Evolutionary conservation across 2,113 vertebrate genomes (phyloP).

Genomic region (Romanogobio albipinnatus): DNA sequence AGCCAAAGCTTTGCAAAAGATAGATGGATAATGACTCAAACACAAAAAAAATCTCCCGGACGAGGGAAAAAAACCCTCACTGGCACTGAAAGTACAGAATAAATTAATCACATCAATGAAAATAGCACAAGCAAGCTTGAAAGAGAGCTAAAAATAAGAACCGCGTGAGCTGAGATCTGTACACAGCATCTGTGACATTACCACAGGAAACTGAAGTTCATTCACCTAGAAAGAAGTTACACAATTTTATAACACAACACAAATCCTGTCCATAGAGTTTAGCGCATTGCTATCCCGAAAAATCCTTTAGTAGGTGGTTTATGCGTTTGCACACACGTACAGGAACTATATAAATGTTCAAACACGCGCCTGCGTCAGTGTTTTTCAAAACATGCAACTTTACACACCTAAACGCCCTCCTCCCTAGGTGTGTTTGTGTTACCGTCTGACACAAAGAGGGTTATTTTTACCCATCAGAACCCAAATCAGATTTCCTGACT

Average conservation of each 20-base stretch:
- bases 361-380: not conserved
- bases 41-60: not conserved
- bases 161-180: not conserved
- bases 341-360: not conserved
- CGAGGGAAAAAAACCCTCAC: not conserved
- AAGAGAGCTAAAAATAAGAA: conserved; percentile 24
- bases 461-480: conserved; percentile 42
- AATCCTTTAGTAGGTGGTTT: not conserved
- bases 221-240: not conserved
- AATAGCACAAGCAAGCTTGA: conserved; percentile 4
- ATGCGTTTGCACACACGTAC: not conserved
- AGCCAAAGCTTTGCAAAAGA: not conserved
- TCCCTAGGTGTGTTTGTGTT: not conserved
- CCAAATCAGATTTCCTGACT: conserved; percentile 44
- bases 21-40: not conserved
- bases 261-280: too few relatives aligned
- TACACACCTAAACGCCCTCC: conserved; percentile 19
- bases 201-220: not conserved
- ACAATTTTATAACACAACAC: too few relatives aligned
- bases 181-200: not conserved
- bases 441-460: conserved; percentile 14
- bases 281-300: not conserved
- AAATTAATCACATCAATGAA: conserved; percentile 29
- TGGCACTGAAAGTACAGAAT: not conserved
- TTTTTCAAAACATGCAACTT: conserved; percentile 13